Evolutionary conservation across 2,888 invertebrate genomes (phyloP).

Genomic region (Venusia cambrica): DNA sequence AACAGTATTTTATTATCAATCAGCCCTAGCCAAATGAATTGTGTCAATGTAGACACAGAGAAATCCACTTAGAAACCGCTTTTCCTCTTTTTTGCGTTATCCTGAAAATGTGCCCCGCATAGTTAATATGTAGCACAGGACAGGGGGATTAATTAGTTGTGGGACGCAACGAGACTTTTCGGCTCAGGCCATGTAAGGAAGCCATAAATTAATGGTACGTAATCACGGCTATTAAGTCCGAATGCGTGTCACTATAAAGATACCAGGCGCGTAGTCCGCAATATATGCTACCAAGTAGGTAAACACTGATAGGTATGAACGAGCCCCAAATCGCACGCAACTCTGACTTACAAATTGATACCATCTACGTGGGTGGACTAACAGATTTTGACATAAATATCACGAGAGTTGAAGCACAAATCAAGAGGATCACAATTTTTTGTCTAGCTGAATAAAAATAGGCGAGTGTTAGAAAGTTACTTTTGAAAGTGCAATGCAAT

Average conservation of each 20-base stretch:
- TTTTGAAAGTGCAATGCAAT: too few species aligned
- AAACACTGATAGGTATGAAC: too few species aligned
- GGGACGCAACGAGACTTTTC: conserved; percentile 17
- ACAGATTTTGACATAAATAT: too few species aligned
- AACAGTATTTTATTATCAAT: conserved; percentile 11
- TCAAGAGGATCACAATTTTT: too few species aligned
- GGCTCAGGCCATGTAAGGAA: conserved; percentile 14
- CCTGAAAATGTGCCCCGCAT: conserved; percentile 7
- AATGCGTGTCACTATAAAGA: conserved; percentile 15
- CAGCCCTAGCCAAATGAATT: conserved; percentile 13
- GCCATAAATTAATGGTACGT: conserved; percentile 23
- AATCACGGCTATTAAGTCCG: conserved; percentile 20
- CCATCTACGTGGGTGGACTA: too few species aligned
- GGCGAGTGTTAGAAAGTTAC: too few species aligned
- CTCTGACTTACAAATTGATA: too few species aligned
- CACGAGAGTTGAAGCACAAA: too few species aligned
- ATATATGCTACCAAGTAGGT: conserved; percentile 4
- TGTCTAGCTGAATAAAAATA: too few species aligned
- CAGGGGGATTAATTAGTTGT: conserved; percentile 24
- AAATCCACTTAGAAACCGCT: conserved; percentile 18
- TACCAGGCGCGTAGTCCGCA: conserved; percentile 6
- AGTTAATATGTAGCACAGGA: conserved; percentile 24
- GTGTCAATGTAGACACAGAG: conserved; percentile 10
- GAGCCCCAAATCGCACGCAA: too few species aligned
- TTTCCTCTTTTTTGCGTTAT: conserved; percentile 11